Base-by-base conservation (phyloP, 2,797 vertebrate species). In the Masticophis lateralis region DNA sequence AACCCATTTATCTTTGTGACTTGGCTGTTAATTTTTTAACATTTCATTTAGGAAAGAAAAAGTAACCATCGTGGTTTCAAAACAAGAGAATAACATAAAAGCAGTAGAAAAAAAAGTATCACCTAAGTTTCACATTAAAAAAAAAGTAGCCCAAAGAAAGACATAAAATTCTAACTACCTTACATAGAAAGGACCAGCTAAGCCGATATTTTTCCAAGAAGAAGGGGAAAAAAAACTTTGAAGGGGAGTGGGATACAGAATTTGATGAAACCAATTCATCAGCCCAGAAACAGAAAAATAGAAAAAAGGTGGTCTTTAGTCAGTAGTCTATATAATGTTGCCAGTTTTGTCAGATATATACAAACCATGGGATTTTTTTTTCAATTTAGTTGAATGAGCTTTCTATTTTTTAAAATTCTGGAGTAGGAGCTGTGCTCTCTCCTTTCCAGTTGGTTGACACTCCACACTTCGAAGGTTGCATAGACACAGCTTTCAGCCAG, bases 401-500 rank as follows among this genome's bases (percentile, higher is more conserved):
- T 97, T 97, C 96, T 97, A 97, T 96, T 97, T 98, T 98, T 98
- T 98, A 97, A 83, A 98, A 98, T 98, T 97, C 97, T 98, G 98
- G 97, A 96, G 97, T 97, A 97, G 98, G 98, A 98, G 97, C 96
- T 97, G 96, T 97, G 96, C 98, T 98, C 98, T 98, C 98, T 98
- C 98, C 98, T 96, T 97, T 98, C 98, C 98, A 98, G 98, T 94
- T 98, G 97, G 98, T 98, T 97, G 98, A 98, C 98, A 98, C 98
- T 98, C 98, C 97, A 96, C 98, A 98, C 98, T 98, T 98, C 98
- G 98, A 98, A 99, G 98, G 98, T 99, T 99, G 99, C 99, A 99
- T 99, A 99, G 99, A 99, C 98, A 98, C 98, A 99, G 98, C 98
- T 99, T 98, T 98, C 98, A 99, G 98, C 98, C 98, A 99, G 99